Evolutionary conservation across 2,888 invertebrate species (phyloP).

Genomic region (Cepaea hortensis): DNA sequence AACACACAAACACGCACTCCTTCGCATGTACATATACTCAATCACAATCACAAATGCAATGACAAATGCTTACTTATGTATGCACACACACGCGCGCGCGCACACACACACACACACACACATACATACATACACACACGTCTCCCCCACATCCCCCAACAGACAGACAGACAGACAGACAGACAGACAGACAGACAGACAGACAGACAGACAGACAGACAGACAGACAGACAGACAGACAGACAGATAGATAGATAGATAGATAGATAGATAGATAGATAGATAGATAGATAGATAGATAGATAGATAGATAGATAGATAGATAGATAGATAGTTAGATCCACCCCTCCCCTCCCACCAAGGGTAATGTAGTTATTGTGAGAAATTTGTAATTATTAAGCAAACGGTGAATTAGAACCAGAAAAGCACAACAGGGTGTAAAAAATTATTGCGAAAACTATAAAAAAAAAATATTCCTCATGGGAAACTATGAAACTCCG

Average conservation of each 20-base stretch:
- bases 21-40: too few relatives aligned
- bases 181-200: neutral
- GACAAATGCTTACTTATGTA: neutral
- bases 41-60: neutral
- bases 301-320: slow-evolving; percentile 7
- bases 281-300: slow-evolving; percentile 7
- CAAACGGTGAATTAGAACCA: too few relatives aligned
- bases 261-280: slow-evolving; percentile 7
- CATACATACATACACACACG: neutral
- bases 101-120: neutral
- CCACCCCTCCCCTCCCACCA: neutral
- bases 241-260: slow-evolving; percentile 1
- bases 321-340: slow-evolving; percentile 2
- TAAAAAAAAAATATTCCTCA: too few relatives aligned
- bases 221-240: neutral
- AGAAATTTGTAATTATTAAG: too few relatives aligned
- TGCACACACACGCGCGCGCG: neutral
- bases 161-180: neutral
- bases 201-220: neutral
- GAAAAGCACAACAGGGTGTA: too few relatives aligned
- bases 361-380: too few relatives aligned
- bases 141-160: neutral
- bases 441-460: too few relatives aligned
- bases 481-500: too few relatives aligned
- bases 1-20: too few relatives aligned